Base-by-base conservation (phyloP, 2,113 vertebrate species). In the Steatornis caripensis region DNA sequence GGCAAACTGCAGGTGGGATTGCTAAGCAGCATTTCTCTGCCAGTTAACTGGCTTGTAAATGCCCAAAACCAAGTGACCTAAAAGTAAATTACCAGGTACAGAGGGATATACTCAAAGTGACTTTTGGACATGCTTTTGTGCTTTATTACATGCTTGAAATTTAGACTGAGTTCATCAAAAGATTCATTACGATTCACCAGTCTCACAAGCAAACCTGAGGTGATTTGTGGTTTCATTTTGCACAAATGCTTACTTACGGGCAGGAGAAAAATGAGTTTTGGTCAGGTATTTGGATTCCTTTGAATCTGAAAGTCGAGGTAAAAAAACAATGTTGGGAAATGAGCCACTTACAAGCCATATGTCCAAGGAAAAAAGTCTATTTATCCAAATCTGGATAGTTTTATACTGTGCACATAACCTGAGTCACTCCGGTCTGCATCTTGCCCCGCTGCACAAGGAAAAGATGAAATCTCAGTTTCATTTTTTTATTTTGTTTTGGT, bases 211-310 rank as follows among this genome's bases (percentile, higher is more conserved):
- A 95, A 96, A 91, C 54, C 23, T 36, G 12, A 93, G 81, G 4
- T 95, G 93, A 95, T 92, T 89, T 93, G 91, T 77, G 86, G 86
- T 93, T 96, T 95, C 77, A 30, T 78, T 96, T 91, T 91, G 64
- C 43, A 87, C 69, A 94, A 91, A 95, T 87, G 72, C 77, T 79
- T 92, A 74, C 69, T 88, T 91, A 95, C 36, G 89, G 57, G 72
- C 57, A 76, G 32, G 54, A 89, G 74, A 96, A 96, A 96, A 95
- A 90, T 71, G 69, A 74, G 41, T 93, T 97, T 93, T 92, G 77
- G 91, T 94, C 93, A 92, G 77, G 85, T 95, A 87, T 89, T 74
- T 94, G 49, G 66, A 89, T 72, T 94, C 81, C 54, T 93, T 94
- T 94, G 77, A 95, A 93, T 95, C 61, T 68, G 72, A 92, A 96